Percentiles rank a stretch among this genome's conserved stretches.
phyloP scores from a whole-genome alignment of 2,113 vertebrate species.

The Psammodynastes pulverulentus region DNA sequence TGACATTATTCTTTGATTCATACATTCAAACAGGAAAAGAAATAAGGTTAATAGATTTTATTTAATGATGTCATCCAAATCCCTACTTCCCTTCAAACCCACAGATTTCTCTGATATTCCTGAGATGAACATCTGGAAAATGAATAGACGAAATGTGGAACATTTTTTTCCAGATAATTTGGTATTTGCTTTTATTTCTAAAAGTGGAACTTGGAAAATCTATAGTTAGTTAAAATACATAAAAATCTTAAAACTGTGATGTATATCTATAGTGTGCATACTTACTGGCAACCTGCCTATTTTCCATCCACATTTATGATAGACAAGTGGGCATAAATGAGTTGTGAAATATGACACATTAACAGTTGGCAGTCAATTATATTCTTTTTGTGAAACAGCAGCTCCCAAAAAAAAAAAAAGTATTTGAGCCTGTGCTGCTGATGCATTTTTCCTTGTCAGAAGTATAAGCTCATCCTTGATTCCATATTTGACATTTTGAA shows the following conservation, averaged over 20 bases:
- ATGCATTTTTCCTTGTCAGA: background rate
- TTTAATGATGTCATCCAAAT: background rate
- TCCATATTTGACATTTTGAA: background rate
- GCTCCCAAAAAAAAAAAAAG: rapidly evolving
- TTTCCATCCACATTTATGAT: background rate
- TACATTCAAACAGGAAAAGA: background rate
- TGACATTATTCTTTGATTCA: background rate
- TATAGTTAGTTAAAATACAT: background rate
- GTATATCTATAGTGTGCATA: background rate
- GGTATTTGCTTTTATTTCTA: background rate
- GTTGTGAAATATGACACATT: background rate
- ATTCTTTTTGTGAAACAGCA: background rate
- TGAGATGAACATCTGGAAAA: background rate
- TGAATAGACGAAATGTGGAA: rapidly evolving
- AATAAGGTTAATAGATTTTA: background rate
- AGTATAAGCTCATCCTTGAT: background rate
- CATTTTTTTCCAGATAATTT: background rate
- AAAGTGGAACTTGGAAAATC: rapidly evolving
- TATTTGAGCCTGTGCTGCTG: background rate
- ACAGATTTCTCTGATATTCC: background rate
- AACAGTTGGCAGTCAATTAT: background rate
- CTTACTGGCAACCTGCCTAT: rapidly evolving
- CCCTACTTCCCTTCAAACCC: background rate
- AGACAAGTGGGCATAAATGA: background rate
- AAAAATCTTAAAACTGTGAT: background rate